Base-by-base conservation (phyloP, 1,140 invertebrate genomes). In the Whitmania pigra region DNA sequence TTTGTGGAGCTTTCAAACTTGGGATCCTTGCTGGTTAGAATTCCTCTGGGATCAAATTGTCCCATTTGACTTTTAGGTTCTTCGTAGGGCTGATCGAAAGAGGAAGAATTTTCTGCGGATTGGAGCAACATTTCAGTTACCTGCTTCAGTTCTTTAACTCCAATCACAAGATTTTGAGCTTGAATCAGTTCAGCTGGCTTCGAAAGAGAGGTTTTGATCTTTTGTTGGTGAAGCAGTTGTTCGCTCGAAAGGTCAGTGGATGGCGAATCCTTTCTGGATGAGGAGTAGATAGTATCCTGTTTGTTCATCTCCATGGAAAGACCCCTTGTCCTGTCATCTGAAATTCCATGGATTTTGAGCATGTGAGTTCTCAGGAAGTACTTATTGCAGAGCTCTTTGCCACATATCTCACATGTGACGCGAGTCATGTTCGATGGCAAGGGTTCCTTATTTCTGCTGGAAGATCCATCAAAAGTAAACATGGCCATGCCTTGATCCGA, bases 391-490 rank as follows among this genome's bases (percentile, higher is more conserved):
- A 73, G 72, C 66, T 31, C 68, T 55, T 73, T 73, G 66, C 66
- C 66, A 43, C 72, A 73, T 2, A 73, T 40, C 72, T 73, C 72
- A 43, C 72, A 73, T 7, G 67, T 69, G 40, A 69, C 66, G 22
- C 75, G 83, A 57, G 84, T 84, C 18, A 80, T 79, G 29, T 80
- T 80, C 67, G 67, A 68, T 15, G 67, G 40, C 67, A 22, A n/a
- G 1, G 25, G 40, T 25, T 68, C 67, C 27, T 43, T 68, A 29
- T 13, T n/a, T 13, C 36, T 68, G 11, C 67, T 31, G 15, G 22
- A 40, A 66, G 40, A 27, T 29, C 71, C 20, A 27, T 66, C 31
- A 18, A 72, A 22, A 40, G 29, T 15, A 77, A 60, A 78, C 76
- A 57, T 78, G 78, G n/a, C 76, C 73, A 69, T 80, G 80, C 71